phyloP scores from a whole-genome alignment of 2,888 invertebrate genomes.

The Parapristionchus giblindavisi region DNA sequence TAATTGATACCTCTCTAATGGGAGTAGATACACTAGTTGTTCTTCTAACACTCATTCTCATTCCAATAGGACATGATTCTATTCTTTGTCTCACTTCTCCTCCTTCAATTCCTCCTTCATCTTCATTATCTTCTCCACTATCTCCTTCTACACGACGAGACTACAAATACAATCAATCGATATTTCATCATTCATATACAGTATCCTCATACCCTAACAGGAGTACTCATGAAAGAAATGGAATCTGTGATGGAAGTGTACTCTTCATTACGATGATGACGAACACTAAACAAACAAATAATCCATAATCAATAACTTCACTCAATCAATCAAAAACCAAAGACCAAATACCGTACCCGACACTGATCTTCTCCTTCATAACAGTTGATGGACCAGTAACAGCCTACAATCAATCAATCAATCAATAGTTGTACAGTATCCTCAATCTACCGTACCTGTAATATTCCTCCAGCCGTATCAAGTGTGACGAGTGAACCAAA shows the following conservation, averaged over 20 bases:
- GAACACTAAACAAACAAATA: too few species aligned
- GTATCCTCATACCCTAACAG: not conserved
- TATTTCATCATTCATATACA: not conserved
- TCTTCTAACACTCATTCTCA: not conserved
- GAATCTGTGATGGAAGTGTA: conserved; percentile 68
- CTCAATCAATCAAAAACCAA: too few species aligned
- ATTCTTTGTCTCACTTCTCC: not conserved
- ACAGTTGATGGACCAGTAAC: too few species aligned
- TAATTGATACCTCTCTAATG: too few species aligned
- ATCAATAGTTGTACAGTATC: not conserved
- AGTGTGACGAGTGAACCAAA: conserved; percentile 23
- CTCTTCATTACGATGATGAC: conserved; percentile 60
- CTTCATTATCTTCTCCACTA: not conserved
- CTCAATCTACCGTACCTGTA: not conserved
- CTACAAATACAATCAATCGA: not conserved
- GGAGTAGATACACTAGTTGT: not conserved
- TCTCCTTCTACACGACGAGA: not conserved
- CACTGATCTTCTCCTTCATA: too few species aligned
- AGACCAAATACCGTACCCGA: too few species aligned
- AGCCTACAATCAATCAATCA: too few species aligned
- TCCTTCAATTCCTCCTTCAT: not conserved
- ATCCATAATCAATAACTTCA: too few species aligned
- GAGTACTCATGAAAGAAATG: conserved; percentile 49
- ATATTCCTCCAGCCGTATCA: conserved; percentile 2
- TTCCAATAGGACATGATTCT: not conserved